phyloP scores from a whole-genome alignment of 2,888 invertebrate species.

The Dasypogon diadema region DNA sequence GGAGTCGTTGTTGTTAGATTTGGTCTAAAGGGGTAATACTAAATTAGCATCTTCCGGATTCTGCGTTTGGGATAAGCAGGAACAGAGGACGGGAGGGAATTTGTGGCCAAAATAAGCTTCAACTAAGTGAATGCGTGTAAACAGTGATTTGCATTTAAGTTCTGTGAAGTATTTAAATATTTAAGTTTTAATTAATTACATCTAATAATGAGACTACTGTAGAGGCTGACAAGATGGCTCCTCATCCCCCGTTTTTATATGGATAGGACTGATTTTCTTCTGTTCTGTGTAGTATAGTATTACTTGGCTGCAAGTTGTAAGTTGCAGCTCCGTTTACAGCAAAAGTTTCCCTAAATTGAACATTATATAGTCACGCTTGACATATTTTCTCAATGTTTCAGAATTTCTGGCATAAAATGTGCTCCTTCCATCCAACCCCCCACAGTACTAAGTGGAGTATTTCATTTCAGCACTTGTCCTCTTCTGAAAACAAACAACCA shows the following conservation, averaged over 20 bases:
- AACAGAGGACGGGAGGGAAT: background rate
- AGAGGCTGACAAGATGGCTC: too few relatives aligned
- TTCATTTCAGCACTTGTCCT: slow-evolving; percentile 43
- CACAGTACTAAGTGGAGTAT: background rate
- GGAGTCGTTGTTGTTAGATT: background rate
- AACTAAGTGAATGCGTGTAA: slow-evolving; percentile 20
- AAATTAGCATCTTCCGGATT: slow-evolving; percentile 31
- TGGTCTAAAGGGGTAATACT: slow-evolving; percentile 28
- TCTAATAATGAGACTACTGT: too few relatives aligned
- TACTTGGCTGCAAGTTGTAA: too few relatives aligned
- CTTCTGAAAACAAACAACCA: slow-evolving; percentile 24
- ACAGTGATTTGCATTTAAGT: slow-evolving; percentile 43
- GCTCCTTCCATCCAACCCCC: background rate
- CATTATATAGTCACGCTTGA: slow-evolving; percentile 17
- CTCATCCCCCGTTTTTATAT: too few relatives aligned
- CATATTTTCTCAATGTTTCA: background rate
- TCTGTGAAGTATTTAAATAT: slow-evolving; percentile 32
- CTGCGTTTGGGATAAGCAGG: background rate
- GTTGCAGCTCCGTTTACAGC: background rate
- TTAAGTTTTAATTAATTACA: slow-evolving; percentile 39
- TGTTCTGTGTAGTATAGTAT: too few relatives aligned
- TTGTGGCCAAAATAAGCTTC: slow-evolving; percentile 9
- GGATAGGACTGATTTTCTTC: too few relatives aligned
- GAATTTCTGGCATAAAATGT: background rate
- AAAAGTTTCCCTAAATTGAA: background rate